Evolutionary conservation across 2,113 vertebrate genomes (phyloP).

Genomic region (Calyptommatus sinebrachiatus): DNA sequence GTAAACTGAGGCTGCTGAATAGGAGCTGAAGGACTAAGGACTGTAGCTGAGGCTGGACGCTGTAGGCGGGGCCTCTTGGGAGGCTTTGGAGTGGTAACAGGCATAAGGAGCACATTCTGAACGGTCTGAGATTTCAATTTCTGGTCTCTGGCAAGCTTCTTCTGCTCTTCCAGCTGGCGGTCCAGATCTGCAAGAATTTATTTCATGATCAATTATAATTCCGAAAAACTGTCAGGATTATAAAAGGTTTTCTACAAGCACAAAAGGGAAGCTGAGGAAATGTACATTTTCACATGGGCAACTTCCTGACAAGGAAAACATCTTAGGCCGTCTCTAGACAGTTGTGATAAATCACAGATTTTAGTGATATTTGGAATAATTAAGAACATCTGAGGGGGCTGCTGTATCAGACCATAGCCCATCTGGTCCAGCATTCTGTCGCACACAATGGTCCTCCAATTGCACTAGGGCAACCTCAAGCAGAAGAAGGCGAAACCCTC

Average conservation of each 20-base stretch:
- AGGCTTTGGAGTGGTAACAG: slow-evolving; percentile 75
- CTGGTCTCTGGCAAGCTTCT: slow-evolving; percentile 81
- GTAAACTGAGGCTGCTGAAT: slow-evolving; percentile 85
- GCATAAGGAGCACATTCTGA: slow-evolving; percentile 82
- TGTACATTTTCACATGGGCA: not conserved
- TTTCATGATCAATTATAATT: fast-evolving
- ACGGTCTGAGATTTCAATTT: slow-evolving; percentile 80
- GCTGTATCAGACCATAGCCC: no score
- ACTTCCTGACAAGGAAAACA: not conserved
- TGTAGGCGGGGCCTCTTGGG: slow-evolving; percentile 90
- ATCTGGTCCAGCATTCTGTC: no score
- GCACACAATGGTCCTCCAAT: no score
- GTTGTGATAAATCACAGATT: no score
- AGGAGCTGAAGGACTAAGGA: slow-evolving; percentile 78
- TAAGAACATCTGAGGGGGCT: no score
- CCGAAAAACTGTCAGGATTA: not conserved
- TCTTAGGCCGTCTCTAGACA: not conserved
- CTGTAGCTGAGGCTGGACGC: slow-evolving; percentile 86
- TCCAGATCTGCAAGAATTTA: slow-evolving; percentile 79
- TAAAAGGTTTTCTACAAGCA: not conserved
- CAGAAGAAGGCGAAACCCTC: no score
- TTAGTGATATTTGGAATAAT: no score
- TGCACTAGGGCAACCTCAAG: no score
- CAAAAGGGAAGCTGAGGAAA: not conserved
- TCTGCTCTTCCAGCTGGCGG: slow-evolving; percentile 91